Base-by-base conservation (phyloP, 2,113 vertebrate genomes). In the Herpetotheres cachinnans region DNA sequence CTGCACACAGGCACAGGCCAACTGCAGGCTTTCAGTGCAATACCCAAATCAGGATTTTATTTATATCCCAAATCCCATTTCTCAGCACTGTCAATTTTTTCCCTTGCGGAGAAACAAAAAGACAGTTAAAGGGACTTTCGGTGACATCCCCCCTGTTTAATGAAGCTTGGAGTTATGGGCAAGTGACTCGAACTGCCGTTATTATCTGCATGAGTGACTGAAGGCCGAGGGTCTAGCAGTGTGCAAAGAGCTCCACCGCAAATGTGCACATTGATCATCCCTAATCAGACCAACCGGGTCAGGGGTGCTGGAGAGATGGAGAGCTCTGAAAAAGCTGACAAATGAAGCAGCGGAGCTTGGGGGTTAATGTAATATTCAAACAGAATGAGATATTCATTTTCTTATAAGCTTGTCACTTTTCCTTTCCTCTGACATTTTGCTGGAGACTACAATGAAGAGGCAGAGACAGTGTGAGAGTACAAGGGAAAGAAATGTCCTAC, bases 151-250 rank as follows among this genome's bases (percentile, higher is more conserved):
- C 96, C 96, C 93, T 97, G 98, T 97, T 98, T 98, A 99, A 99
- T 98, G 98, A 98, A 98, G 98, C 98, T 98, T 98, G 97, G 97
- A 97, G 97, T 98, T 98, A 97, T 72, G 98, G 98, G 98, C 98
- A 98, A 98, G 98, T 98, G 97, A 96, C 97, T 98, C 93, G 91
- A 98, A 98, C 95, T 97, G 97, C 98, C 25, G 95, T 98, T 98
- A 99, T 99, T 99, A 98, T 98, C 98, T 98, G 98, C 98, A 98
- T 98, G 98, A 98, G 95, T 87, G 96, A 97, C 93, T 95, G 97
- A 98, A 95, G 98, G 97, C 97, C 81, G 98, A 98, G 97, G 98
- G 97, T 98, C 98, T 97, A 81, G 97, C 95, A 82, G 95, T 55
- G 97, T 96, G 97, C 98, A 90, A 97, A 97, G 98, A 97, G 94